Base-by-base conservation (phyloP, 1,140 invertebrate species). In the Diprion similis region DNA sequence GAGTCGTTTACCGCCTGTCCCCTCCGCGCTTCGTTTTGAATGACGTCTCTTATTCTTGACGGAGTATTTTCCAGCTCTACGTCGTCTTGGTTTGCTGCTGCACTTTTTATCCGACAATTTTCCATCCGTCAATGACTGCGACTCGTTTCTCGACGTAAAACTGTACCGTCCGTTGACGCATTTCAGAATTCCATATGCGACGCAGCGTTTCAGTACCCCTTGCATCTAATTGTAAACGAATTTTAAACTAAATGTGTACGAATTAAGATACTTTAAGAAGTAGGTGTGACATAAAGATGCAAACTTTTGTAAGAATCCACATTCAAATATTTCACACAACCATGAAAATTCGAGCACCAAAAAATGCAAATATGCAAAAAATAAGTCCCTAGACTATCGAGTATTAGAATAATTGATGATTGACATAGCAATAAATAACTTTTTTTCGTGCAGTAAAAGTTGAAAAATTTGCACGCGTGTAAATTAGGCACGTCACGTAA, bases 141-240 rank as follows among this genome's bases (percentile, higher is more conserved):
- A 6, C 11, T 59, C 51, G 51, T 59, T 59, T 59, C n/a, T 59
- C 51, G 51, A 59, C 11, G 51, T 59, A 17, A 59, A 59, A 59
- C 17, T 48, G 68, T 71, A 76, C 18, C 73, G 46, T 9, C 71
- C 75, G 8, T 73, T 71, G 10, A 66, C 18, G n/a, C 51, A 72
- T 17, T 76, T 70, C 0, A 81, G 15, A 37, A 80, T 46, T 2
- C 77, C 78, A 45, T 68, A 19, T 0, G 37, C 37, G 17, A 68
- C 7, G 37, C 70, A 78, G 10, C 64, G 70, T 45, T 78, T 77
- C 10, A 81, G 13, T 19, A 24, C 67, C 19, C 11, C 19, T 9
- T 68, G 18, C 18, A 68, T 19, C 67, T 68, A 9, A 59, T n/a
- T n/a, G n/a, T n/a, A n/a, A n/a, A n/a, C n/a, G n/a, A n/a, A n/a